Evolutionary conservation across 2,797 vertebrate species (phyloP).

Genomic region (Crypturellus tataupa): DNA sequence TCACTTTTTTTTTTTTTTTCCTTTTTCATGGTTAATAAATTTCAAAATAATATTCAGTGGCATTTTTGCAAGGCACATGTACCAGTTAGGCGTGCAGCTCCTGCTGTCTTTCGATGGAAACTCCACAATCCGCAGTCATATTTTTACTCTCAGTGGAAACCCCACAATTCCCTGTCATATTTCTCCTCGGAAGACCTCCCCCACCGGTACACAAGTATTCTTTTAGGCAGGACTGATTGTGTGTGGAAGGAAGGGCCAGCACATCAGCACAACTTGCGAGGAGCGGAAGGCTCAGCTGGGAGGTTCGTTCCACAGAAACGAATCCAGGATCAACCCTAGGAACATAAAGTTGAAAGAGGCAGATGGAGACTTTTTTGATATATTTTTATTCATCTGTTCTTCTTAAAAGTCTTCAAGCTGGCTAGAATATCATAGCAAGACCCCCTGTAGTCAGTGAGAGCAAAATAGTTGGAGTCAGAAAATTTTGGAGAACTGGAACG

Average conservation of each 20-base stretch:
- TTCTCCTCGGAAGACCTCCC: slow-evolving; percentile 24
- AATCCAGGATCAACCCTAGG: background rate
- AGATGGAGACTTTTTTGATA: slow-evolving; percentile 20
- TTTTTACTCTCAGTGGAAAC: slow-evolving; percentile 9
- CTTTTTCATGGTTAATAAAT: background rate
- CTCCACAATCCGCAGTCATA: background rate
- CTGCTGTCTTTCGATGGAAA: slow-evolving; percentile 49
- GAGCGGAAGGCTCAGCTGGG: slow-evolving; percentile 24
- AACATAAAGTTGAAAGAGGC: background rate
- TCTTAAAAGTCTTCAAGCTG: background rate
- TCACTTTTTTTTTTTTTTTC: background rate
- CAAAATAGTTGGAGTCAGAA: background rate
- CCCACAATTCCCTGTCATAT: slow-evolving; percentile 40
- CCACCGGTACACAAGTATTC: background rate
- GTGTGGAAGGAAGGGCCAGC: slow-evolving; percentile 9
- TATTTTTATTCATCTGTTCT: slow-evolving; percentile 15
- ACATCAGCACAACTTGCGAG: background rate
- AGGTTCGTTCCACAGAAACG: background rate
- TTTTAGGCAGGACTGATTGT: slow-evolving; percentile 8
- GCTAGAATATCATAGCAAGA: slow-evolving; percentile 14
- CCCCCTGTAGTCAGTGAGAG: background rate
- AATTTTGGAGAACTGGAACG: background rate
- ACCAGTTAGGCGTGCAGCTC: slow-evolving; percentile 15
- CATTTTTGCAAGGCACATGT: slow-evolving; percentile 12
- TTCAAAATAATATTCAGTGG: background rate